These are phyloP conservation scores for Saxicola maurus DNA, from an alignment of 2,797 vertebrate genomes.

Conservation along the genomic window DNA sequence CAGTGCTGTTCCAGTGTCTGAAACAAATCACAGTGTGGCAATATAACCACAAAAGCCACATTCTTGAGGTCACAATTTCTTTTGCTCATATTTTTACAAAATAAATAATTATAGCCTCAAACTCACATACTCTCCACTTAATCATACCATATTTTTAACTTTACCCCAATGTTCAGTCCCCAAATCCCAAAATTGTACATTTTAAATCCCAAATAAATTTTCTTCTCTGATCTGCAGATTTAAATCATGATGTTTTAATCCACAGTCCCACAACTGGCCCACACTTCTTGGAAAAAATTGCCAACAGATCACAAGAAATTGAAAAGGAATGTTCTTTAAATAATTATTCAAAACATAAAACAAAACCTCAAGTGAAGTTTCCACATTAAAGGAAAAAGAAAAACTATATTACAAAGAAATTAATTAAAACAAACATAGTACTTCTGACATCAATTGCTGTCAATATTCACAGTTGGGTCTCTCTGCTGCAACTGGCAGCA, in stretches of 20 bases:
- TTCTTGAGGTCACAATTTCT: rapidly evolving
- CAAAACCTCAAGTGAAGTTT: neutral
- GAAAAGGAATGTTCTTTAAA: neutral
- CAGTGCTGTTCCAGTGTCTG: neutral
- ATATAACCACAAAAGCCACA: neutral
- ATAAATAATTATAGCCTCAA: neutral
- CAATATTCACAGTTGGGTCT: neutral
- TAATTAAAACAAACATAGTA: neutral
- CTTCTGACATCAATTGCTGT: neutral
- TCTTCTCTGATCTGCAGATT: neutral
- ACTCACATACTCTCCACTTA: neutral
- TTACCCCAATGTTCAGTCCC: neutral
- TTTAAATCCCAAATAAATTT: neutral
- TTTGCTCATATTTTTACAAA: neutral
- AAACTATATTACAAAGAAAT: neutral
- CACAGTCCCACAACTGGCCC: neutral
- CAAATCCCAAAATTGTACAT: neutral
- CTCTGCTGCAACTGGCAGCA: neutral
- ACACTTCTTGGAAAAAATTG: neutral
- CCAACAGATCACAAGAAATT: neutral
- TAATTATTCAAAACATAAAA: neutral
- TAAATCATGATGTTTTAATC: neutral
- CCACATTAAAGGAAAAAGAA: neutral
- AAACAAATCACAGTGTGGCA: neutral
- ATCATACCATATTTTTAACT: neutral